These are phyloP conservation scores for Trypoxylus dichotomus DNA, from an alignment of 1,140 invertebrate genomes.

Conservation along the genomic window DNA sequence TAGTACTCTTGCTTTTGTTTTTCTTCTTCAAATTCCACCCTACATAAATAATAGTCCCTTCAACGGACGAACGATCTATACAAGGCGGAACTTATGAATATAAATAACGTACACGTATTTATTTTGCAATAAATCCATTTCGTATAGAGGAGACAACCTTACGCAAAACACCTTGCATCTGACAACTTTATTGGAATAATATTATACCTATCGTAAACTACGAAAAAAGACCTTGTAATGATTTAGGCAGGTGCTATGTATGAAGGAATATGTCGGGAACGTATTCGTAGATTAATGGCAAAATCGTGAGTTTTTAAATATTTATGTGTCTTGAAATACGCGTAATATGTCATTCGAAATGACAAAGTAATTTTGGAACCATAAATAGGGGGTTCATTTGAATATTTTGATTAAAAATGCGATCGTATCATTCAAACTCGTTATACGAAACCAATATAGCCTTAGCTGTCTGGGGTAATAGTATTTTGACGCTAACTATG, in stretches of 20 bases:
- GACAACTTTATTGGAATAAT: slow-evolving; percentile 7
- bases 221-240: slow-evolving; percentile 1
- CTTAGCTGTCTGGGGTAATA: too few species aligned
- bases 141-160: not conserved
- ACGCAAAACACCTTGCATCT: slow-evolving; percentile 3
- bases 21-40: too few species aligned
- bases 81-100: slow-evolving; percentile 7
- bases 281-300: not conserved
- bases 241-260: not conserved
- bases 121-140: slow-evolving; percentile 15
- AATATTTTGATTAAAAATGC: too few species aligned
- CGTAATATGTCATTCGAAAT: too few species aligned
- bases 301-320: not conserved
- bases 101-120: slow-evolving; percentile 2
- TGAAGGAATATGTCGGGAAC: not conserved
- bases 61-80: not conserved
- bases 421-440: too few species aligned
- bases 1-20: too few species aligned
- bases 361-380: too few species aligned
- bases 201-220: not conserved
- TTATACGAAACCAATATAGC: too few species aligned
- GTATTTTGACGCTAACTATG: too few species aligned
- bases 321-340: too few species aligned
- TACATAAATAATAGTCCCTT: too few species aligned
- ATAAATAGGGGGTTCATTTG: too few species aligned